Conservation (phyloP, 2,797 vertebrate genomes). For the Acrossocheilus fasciatus region DNA sequence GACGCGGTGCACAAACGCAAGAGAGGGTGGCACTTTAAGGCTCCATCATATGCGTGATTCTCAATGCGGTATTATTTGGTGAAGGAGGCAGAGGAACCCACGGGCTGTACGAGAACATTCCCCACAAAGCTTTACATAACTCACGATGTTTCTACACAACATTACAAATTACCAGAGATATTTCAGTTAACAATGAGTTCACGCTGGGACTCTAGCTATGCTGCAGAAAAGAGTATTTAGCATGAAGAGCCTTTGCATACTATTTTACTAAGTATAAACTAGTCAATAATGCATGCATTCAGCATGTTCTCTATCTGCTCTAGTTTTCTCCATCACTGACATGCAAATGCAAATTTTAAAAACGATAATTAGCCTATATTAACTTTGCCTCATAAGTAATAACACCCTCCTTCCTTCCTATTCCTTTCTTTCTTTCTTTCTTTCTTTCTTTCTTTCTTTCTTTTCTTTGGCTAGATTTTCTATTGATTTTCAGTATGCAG, state of each 20-base stretch:
- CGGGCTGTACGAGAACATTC: slow-evolving; percentile 36
- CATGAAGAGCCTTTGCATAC: background rate
- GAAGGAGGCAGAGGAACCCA: slow-evolving; percentile 30
- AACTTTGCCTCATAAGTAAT: background rate
- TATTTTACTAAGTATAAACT: no score
- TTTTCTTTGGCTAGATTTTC: background rate
- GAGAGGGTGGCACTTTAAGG: slow-evolving; percentile 35
- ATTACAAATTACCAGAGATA: background rate
- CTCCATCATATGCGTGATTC: slow-evolving; percentile 23
- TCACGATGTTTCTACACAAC: background rate
- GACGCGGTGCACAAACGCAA: background rate
- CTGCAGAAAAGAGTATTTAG: background rate
- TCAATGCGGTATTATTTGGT: slow-evolving; percentile 52
- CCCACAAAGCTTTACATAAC: slow-evolving; percentile 23
- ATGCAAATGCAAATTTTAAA: background rate
- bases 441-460: background rate
- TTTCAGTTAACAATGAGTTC: background rate
- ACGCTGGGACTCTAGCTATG: background rate
- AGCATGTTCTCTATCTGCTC: background rate
- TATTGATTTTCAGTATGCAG: background rate
- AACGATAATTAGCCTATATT: background rate
- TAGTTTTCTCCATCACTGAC: background rate
- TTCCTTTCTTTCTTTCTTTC: background rate
- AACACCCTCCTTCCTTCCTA: background rate
- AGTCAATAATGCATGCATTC: background rate